These are phyloP conservation scores for Crocidura indochinensis DNA, from an alignment of 2,797 vertebrate genomes.

Conservation along the genomic window DNA sequence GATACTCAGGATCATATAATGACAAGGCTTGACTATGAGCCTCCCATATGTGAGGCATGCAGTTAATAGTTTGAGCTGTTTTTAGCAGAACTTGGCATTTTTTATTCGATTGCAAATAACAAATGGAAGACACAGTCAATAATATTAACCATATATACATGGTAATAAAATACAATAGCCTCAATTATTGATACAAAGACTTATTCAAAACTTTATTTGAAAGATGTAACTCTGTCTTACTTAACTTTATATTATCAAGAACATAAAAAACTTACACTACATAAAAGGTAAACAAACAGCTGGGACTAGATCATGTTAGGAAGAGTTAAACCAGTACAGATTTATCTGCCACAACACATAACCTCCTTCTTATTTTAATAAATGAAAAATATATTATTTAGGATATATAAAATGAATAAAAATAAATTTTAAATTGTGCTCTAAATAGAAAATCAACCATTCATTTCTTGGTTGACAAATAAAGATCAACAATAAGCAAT, in stretches of 20 bases:
- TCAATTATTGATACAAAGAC: slow-evolving; percentile 7
- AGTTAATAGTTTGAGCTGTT: too few relatives aligned
- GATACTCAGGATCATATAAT: too few relatives aligned
- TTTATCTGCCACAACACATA: not conserved
- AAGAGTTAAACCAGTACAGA: not conserved
- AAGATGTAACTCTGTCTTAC: slow-evolving; percentile 14
- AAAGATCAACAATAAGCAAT: not conserved
- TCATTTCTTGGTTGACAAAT: not conserved
- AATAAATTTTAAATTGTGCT: not conserved
- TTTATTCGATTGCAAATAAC: not conserved
- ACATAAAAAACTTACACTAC: not conserved
- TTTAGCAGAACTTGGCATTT: not conserved
- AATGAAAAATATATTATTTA: not conserved
- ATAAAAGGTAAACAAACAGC: not conserved
- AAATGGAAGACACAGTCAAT: not conserved
- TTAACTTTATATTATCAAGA: not conserved
- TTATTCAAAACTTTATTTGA: too few relatives aligned
- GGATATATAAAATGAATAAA: not conserved
- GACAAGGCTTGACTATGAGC: too few relatives aligned
- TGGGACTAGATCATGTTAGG: not conserved
- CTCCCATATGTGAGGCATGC: too few relatives aligned
- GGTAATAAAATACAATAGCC: not conserved
- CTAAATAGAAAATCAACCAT: not conserved
- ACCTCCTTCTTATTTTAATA: not conserved
- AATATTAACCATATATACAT: not conserved